Base-by-base conservation (phyloP, 2,888 invertebrate genomes). In the Oligia fasciuncula region DNA sequence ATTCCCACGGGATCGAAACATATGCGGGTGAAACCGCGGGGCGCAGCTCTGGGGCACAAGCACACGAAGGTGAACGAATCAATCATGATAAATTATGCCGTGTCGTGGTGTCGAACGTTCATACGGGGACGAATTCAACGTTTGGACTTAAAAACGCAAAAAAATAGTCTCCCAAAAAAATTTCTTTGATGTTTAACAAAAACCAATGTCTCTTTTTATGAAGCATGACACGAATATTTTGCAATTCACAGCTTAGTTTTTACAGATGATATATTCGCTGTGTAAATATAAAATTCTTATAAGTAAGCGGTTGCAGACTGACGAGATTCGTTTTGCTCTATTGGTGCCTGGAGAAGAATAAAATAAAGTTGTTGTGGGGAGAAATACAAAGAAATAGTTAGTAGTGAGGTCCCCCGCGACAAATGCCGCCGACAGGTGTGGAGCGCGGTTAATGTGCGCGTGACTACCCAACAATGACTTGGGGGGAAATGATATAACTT, bases 371-470 rank as follows among this genome's bases (percentile, higher is more conserved):
- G 88, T 86, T 91, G 90, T 87, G 85, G 85, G 86, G 90, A 86
- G 88, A 91, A 93, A 92, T 88, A 94, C 93, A 95, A 94, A 94
- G 92, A 92, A 93, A 94, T 93, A 93, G 94, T 94, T 95, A 92
- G 90, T 90, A 91, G 91, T 87, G 90, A 83, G 91, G 89, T 93
- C 94, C 93, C 94, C 86, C 80, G 93, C 87, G 94, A 93, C 92
- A 90, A 94, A 92, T 94, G 93, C 91, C 89, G 91, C 87, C 91
- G 94, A 92, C 95, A 95, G 95, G 94, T 95, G 94, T 91, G 88
- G 89, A 90, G 90, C 91, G 89, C 85, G 88, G 92, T 90, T 89
- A 88, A 90, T 90, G 90, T 91, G 93, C 93, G 92, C 94, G 93
- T 94, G 94, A 94, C 94, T 93, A 90, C 91, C 90, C 92, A 93